Conservation (phyloP, 2,797 vertebrate genomes). For the Cynodonichthys magdalenae region DNA sequence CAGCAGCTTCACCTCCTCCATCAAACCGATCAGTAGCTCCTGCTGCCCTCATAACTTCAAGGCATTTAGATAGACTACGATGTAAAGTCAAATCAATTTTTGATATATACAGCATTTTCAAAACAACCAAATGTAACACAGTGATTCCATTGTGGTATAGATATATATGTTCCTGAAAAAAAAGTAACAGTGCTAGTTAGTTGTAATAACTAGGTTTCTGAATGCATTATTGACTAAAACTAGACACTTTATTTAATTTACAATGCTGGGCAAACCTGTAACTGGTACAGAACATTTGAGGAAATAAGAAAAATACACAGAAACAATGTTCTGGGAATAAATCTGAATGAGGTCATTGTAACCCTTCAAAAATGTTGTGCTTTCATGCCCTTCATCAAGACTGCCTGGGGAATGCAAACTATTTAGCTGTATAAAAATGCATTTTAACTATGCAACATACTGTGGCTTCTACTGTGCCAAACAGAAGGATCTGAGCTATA, state of each 20-base stretch:
- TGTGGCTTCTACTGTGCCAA: not conserved
- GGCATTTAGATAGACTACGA: too few species aligned
- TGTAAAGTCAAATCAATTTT: too few species aligned
- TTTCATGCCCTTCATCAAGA: slow-evolving; percentile 13
- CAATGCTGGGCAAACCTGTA: slow-evolving; percentile 16
- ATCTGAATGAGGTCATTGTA: slow-evolving; percentile 11
- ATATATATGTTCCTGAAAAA: too few species aligned
- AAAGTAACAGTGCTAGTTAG: too few species aligned
- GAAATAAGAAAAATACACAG: slow-evolving; percentile 10
- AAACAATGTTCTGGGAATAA: slow-evolving; percentile 23
- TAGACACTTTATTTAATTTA: slow-evolving; percentile 18
- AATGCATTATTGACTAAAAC: not conserved
- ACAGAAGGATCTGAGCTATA: not conserved
- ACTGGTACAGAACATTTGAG: slow-evolving; percentile 6
- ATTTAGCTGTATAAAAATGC: slow-evolving; percentile 18
- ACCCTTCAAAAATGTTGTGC: slow-evolving; percentile 4
- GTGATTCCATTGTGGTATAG: too few species aligned
- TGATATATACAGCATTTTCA: too few species aligned
- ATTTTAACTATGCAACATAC: slow-evolving; percentile 25
- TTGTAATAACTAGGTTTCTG: too few species aligned
- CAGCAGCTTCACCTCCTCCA: too few species aligned
- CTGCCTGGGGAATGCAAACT: slow-evolving; percentile 16
- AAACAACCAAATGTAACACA: too few species aligned
- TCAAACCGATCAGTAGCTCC: too few species aligned
- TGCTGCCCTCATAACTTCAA: too few species aligned